These are phyloP conservation scores for Caenorhabditis macrosperma DNA, from an alignment of 2,888 invertebrate genomes.

Conservation along the genomic window DNA sequence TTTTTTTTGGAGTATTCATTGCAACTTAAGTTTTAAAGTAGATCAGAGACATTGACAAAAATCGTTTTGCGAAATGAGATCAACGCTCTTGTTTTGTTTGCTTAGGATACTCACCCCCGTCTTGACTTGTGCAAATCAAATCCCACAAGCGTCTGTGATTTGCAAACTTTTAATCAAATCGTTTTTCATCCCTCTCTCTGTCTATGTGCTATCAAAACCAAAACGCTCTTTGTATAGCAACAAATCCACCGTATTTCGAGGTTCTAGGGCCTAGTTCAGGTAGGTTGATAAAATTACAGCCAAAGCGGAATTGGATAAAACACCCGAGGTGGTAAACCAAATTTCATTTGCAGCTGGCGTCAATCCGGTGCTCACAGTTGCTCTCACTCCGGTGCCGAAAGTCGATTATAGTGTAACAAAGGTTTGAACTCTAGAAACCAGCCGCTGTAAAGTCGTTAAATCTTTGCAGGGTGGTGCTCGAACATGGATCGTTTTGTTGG, in stretches of 20 bases:
- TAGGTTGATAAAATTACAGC: neutral
- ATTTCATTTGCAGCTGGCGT: constrained; percentile 65
- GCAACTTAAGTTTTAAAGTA: too few species aligned
- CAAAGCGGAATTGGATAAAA: neutral
- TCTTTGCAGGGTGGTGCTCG: constrained; percentile 74
- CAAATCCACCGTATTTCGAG: constrained; percentile 27
- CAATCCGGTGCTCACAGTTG: constrained; percentile 77
- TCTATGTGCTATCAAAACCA: constrained; percentile 43
- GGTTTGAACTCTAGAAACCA: constrained; percentile 31
- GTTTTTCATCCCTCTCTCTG: neutral
- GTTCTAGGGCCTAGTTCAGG: constrained; percentile 21
- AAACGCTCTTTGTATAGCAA: constrained; percentile 27
- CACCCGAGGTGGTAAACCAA: neutral
- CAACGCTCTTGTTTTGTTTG: constrained; percentile 28
- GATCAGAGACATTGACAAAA: too few species aligned
- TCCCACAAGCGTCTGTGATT: constrained; percentile 2
- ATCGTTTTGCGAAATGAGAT: neutral
- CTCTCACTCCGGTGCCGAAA: constrained; percentile 71
- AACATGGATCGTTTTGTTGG: constrained; percentile 77
- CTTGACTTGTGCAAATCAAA: constrained; percentile 43
- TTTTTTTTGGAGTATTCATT: constrained; percentile 4
- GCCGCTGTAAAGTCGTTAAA: neutral
- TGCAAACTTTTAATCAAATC: constrained; percentile 20
- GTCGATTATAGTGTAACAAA: constrained; percentile 78
- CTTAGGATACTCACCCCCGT: constrained; percentile 12